Evolutionary conservation across 2,797 vertebrate species (phyloP).

Genomic region (Phoeniculus purpureus): DNA sequence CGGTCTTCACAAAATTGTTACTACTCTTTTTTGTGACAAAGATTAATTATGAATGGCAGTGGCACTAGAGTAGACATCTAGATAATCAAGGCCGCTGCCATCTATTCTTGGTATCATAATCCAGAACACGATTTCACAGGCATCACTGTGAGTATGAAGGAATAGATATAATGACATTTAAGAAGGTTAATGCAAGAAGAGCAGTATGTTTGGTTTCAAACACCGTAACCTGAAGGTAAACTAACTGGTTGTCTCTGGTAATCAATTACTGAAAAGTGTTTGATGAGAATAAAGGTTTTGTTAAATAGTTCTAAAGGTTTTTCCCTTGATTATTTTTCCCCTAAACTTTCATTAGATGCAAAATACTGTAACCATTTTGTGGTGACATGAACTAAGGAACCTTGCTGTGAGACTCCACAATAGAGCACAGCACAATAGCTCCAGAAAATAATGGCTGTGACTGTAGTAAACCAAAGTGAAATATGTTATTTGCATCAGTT

Average conservation of each 20-base stretch:
- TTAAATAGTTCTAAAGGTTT: slow-evolving; percentile 31
- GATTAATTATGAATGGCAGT: slow-evolving; percentile 26
- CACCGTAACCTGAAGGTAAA: not conserved
- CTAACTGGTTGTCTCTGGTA: slow-evolving; percentile 18
- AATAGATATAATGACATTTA: not conserved
- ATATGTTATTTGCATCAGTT: slow-evolving; percentile 63
- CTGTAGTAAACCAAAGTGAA: slow-evolving; percentile 64
- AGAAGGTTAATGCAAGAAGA: slow-evolving; percentile 3
- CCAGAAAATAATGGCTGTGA: slow-evolving; percentile 31
- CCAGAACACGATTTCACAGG: not conserved
- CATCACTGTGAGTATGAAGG: slow-evolving; percentile 9
- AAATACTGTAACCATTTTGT: not conserved
- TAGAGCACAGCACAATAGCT: slow-evolving; percentile 30
- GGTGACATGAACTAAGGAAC: slow-evolving; percentile 18
- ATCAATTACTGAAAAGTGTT: slow-evolving; percentile 35
- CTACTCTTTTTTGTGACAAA: slow-evolving; percentile 28
- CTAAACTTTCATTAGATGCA: slow-evolving; percentile 28
- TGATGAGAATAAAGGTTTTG: slow-evolving; percentile 21
- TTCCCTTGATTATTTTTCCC: not conserved
- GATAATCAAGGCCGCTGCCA: slow-evolving; percentile 30
- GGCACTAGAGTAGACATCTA: slow-evolving; percentile 1
- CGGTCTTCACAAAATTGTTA: slow-evolving; percentile 6
- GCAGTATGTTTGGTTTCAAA: slow-evolving; percentile 2
- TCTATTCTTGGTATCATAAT: slow-evolving; percentile 25
- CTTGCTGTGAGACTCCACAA: slow-evolving; percentile 43